Evolutionary conservation across 64 coral and sea anemone species (phyloP).

Genomic region (Porites australiensis): DNA sequence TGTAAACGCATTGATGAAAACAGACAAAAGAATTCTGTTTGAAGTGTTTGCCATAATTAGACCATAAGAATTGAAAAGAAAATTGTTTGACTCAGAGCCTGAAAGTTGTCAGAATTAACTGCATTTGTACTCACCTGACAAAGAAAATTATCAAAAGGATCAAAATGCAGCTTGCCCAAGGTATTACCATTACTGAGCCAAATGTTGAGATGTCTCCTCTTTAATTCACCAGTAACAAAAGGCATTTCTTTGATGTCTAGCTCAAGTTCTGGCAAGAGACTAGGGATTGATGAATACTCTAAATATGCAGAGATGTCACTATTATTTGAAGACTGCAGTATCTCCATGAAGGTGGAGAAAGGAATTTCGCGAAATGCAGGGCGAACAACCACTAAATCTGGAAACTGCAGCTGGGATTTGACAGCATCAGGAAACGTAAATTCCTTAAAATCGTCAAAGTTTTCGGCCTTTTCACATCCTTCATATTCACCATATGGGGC

Average conservation of each 20-base stretch:
- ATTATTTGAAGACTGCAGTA: slow-evolving; percentile 36
- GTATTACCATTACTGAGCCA: slow-evolving; percentile 92
- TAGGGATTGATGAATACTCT: slow-evolving; percentile 84
- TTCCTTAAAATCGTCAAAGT: slow-evolving; percentile 70
- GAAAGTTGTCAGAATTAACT: no score
- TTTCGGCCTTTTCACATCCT: slow-evolving; percentile 68
- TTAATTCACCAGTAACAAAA: slow-evolving; percentile 62
- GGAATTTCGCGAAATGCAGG: slow-evolving; percentile 77
- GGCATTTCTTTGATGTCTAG: slow-evolving; percentile 72
- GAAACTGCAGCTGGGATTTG: slow-evolving; percentile 70
- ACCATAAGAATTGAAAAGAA: no score
- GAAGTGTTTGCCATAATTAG: no score
- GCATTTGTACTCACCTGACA: slow-evolving; percentile 52
- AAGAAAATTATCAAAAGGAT: slow-evolving; percentile 90
- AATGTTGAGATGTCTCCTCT: slow-evolving; percentile 79
- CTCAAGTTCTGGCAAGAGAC: slow-evolving; percentile 72
- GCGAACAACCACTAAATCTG: slow-evolving; percentile 81
- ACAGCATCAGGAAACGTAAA: slow-evolving; percentile 72
- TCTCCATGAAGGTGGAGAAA: slow-evolving; percentile 73
- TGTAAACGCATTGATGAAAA: no score
- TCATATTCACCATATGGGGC: slow-evolving; percentile 80
- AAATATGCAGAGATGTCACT: slow-evolving; percentile 75
- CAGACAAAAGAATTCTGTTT: no score
- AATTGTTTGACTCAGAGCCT: no score
- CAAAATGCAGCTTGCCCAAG: slow-evolving; percentile 87